Percentiles rank a stretch among this genome's conserved stretches.
Conservation (phyloP, 2,113 vertebrate species). For the Naja naja region DNA sequence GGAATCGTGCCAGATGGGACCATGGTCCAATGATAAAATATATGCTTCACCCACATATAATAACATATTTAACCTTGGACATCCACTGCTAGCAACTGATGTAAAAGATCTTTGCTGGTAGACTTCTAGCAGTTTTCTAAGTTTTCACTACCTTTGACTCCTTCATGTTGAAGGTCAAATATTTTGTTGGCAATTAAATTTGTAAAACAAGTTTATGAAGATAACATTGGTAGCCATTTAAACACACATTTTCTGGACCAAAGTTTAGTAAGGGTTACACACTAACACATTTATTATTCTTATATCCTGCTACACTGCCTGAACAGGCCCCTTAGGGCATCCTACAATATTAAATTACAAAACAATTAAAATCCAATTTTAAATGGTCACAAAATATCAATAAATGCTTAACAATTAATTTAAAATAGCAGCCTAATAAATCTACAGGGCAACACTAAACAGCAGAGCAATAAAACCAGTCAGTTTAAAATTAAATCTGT, state of each 20-base stretch:
- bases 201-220: not conserved
- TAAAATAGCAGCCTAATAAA: not conserved
- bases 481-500: not conserved
- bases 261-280: accelerated
- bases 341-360: not conserved
- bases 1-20: not conserved
- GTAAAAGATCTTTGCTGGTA: not conserved
- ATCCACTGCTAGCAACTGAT: not conserved
- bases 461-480: not conserved
- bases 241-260: not conserved
- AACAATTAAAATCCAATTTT: conserved; percentile 15
- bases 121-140: not conserved
- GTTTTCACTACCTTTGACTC: accelerated
- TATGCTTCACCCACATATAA: not conserved
- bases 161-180: not conserved
- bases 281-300: not conserved
- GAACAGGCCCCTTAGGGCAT: not conserved
- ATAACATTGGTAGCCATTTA: not conserved
- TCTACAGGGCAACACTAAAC: not conserved
- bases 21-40: not conserved
- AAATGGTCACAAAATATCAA: not conserved
- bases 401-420: conserved; percentile 1
- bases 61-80: not conserved
- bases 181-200: not conserved
- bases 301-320: not conserved